Evolutionary conservation across 2,113 vertebrate genomes (phyloP).

Genomic region (Aix galericulata): DNA sequence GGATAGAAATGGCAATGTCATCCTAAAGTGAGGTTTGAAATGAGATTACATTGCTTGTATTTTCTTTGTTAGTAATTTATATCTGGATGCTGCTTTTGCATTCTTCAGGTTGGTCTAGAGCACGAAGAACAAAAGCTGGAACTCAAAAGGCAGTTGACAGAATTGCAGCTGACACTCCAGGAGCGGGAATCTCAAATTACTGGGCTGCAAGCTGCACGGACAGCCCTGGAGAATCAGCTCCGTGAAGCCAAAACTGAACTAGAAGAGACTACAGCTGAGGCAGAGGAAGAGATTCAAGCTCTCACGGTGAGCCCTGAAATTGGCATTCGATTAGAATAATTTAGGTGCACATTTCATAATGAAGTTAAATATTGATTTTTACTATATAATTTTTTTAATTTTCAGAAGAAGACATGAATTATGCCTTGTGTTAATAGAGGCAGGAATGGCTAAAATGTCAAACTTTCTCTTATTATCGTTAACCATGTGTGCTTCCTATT

Average conservation of each 20-base stretch:
- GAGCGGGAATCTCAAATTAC: conserved; percentile 94
- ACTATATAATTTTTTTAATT: not conserved
- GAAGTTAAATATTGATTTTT: not conserved
- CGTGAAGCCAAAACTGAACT: conserved; percentile 95
- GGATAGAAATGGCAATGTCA: not conserved
- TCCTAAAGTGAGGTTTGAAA: not conserved
- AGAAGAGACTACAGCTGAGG: conserved; percentile 96
- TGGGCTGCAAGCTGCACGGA: conserved; percentile 88
- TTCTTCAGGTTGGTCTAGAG: conserved; percentile 88
- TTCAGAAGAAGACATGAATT: not conserved
- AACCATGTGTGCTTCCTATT: not conserved
- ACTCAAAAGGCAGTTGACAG: conserved; percentile 92
- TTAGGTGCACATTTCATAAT: not conserved
- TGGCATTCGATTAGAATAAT: not conserved
- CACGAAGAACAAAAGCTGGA: conserved; percentile 96
- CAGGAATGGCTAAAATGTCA: not conserved
- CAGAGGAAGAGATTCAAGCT: conserved; percentile 97
- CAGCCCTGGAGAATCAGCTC: conserved; percentile 91
- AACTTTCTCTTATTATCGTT: not conserved
- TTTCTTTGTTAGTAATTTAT: not conserved
- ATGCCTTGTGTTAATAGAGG: not conserved
- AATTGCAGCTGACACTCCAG: conserved; percentile 93
- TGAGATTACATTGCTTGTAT: not conserved
- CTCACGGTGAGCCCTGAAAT: conserved; percentile 84
- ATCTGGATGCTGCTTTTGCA: not conserved